Conservation (phyloP, 2,888 invertebrate species). For the Rotaria macrura region DNA sequence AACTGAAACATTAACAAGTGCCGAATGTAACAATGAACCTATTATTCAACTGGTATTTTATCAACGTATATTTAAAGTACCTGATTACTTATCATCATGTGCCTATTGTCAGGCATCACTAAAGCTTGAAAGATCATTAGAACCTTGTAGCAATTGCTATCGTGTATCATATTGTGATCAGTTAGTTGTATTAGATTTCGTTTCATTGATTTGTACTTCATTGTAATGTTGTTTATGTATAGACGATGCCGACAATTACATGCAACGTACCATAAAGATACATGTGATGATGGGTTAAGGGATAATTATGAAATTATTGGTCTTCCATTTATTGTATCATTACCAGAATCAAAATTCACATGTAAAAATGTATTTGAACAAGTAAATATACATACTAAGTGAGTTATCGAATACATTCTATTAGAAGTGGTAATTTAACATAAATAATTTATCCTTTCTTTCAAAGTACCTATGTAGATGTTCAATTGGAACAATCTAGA, state of each 20-base stretch:
- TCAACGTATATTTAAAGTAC: not conserved
- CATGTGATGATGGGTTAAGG: not conserved
- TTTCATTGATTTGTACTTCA: not conserved
- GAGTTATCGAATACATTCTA: not conserved
- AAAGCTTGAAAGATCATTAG: conserved; percentile 43
- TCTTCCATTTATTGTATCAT: conserved; percentile 51
- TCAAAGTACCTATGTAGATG: not conserved
- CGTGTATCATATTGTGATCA: conserved; percentile 52
- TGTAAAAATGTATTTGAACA: not conserved
- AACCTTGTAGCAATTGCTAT: conserved; percentile 51
- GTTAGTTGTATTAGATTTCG: conserved; percentile 39
- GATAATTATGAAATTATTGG: conserved; percentile 38
- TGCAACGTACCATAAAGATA: conserved; percentile 41
- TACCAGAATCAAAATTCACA: conserved; percentile 45
- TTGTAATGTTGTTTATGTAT: not conserved
- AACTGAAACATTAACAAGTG: conserved; percentile 5
- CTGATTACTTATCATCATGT: conserved; percentile 38
- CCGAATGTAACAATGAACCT: not conserved
- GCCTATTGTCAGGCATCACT: conserved; percentile 46
- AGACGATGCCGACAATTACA: not conserved
- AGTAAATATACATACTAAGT: not conserved
- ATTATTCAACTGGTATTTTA: not conserved
- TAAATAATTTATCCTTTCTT: not conserved
- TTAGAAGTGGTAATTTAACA: too few species aligned
- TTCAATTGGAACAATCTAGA: not conserved